Conservation (phyloP, 2,888 invertebrate species). For the Leucophenga maculata region DNA sequence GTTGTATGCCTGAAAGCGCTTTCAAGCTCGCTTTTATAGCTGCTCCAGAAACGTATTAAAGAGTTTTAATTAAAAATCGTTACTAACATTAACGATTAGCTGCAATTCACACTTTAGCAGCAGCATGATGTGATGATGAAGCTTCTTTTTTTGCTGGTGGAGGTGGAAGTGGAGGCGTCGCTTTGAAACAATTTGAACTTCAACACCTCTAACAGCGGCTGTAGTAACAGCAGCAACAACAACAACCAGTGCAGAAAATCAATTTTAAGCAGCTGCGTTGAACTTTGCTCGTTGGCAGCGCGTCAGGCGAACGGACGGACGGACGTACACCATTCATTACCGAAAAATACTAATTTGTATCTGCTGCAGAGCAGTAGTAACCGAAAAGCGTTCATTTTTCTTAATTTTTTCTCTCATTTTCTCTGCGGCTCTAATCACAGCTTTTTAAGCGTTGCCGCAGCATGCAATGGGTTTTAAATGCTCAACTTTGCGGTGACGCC, state of each 20-base stretch:
- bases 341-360: background rate
- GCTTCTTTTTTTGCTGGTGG: no score
- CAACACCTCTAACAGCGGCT: background rate
- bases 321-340: background rate
- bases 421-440: no score
- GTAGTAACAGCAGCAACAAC: background rate
- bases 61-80: slow-evolving; percentile 16
- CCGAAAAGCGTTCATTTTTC: no score
- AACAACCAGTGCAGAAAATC: background rate
- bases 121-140: no score
- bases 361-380: background rate
- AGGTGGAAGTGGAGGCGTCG: background rate
- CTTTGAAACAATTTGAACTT: background rate
- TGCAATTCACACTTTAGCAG: slow-evolving; percentile 11
- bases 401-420: no score
- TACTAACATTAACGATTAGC: slow-evolving; percentile 15
- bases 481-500: background rate
- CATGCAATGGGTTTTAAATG: background rate
- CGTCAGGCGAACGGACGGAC: no score
- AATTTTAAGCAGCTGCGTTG: background rate
- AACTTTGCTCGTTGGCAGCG: background rate
- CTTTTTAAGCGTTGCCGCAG: background rate
- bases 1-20: slow-evolving; percentile 28
- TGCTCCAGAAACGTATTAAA: slow-evolving; percentile 25
- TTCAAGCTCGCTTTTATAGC: slow-evolving; percentile 22